phyloP scores from a whole-genome alignment of 1,140 invertebrate genomes.

The Drosophila kohkoa region DNA sequence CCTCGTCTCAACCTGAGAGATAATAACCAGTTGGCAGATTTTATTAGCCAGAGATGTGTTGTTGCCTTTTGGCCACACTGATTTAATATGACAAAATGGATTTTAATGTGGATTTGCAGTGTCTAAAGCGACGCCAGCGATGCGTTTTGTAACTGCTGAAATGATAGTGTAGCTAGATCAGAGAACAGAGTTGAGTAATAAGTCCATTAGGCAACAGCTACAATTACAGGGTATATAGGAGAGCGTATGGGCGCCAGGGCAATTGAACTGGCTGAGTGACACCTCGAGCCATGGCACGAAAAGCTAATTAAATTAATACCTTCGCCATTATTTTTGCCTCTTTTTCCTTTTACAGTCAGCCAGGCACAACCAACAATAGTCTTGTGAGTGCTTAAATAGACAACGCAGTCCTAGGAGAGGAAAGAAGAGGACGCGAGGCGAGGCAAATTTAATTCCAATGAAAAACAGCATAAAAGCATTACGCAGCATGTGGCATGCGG shows the following conservation, averaged over 20 bases:
- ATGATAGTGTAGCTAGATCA: slow-evolving; percentile 41
- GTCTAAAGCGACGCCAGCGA: slow-evolving; percentile 26
- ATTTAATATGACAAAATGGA: slow-evolving; percentile 52
- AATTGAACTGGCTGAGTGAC: slow-evolving; percentile 51
- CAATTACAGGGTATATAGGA: slow-evolving; percentile 44
- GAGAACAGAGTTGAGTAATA: slow-evolving; percentile 22
- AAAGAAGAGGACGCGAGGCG: neutral
- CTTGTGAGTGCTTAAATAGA: slow-evolving; percentile 44
- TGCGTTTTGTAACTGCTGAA: slow-evolving; percentile 16
- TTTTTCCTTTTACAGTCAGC: neutral
- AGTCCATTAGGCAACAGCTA: slow-evolving; percentile 56
- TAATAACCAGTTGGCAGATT: slow-evolving; percentile 13
- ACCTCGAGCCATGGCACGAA: slow-evolving; percentile 56
- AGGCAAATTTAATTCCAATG: slow-evolving; percentile 48
- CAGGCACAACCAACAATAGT: slow-evolving; percentile 1
- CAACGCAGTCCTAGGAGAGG: slow-evolving; percentile 15
- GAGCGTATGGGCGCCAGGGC: slow-evolving; percentile 13
- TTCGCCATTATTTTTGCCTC: slow-evolving; percentile 47
- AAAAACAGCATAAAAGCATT: slow-evolving; percentile 49
- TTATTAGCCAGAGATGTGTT: neutral
- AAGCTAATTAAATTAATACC: slow-evolving; percentile 62
- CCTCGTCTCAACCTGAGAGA: neutral
- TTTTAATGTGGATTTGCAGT: slow-evolving; percentile 47
- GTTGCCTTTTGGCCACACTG: slow-evolving; percentile 32
- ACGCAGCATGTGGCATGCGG: slow-evolving; percentile 55